These are phyloP conservation scores for Chaetops frenatus DNA, from an alignment of 2,113 vertebrate genomes.

Conservation along the genomic window DNA sequence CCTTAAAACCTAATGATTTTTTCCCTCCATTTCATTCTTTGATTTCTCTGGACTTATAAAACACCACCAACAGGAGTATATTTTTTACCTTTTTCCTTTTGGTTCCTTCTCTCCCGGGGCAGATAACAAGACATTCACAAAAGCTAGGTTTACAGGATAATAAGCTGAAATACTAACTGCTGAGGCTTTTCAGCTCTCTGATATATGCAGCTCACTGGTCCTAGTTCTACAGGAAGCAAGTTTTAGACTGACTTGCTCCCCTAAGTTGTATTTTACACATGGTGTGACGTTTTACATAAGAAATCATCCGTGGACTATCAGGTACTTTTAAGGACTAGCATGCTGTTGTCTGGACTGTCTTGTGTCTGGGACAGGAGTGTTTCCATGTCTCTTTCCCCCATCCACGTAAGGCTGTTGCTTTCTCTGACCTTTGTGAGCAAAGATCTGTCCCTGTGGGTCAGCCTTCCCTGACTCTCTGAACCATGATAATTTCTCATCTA, in stretches of 20 bases:
- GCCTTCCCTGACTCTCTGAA: neutral
- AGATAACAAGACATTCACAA: neutral
- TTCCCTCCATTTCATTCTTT: neutral
- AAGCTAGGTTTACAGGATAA: neutral
- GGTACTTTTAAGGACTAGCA: too few species aligned
- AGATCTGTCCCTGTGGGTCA: neutral
- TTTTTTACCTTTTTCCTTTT: neutral
- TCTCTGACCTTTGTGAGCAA: neutral
- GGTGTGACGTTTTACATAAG: neutral
- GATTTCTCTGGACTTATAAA: neutral
- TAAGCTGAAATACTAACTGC: neutral
- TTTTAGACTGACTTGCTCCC: neutral
- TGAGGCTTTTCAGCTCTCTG: neutral
- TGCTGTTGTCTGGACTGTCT: neutral
- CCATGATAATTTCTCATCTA: neutral
- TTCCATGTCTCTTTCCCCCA: neutral
- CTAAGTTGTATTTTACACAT: neutral
- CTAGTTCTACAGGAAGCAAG: neutral
- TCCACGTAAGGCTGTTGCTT: neutral
- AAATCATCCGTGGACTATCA: neutral
- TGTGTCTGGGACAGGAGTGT: rapidly evolving
- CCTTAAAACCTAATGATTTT: neutral
- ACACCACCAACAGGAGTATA: too few species aligned
- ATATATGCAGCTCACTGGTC: neutral
- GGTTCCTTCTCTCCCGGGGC: neutral